These are phyloP conservation scores for Melanaphis sacchari DNA, from an alignment of 1,140 invertebrate species.

Conservation along the genomic window DNA sequence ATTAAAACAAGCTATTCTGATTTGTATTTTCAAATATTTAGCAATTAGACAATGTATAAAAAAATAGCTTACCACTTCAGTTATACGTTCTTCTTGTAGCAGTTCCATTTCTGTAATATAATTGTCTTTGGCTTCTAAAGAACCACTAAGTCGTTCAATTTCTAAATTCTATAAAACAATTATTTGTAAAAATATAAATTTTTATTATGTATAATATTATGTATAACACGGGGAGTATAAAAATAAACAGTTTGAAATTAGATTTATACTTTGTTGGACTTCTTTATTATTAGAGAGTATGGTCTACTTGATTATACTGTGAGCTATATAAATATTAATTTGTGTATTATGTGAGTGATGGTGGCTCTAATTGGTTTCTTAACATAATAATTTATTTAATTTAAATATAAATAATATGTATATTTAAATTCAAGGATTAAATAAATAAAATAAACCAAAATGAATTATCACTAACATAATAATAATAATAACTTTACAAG, in stretches of 20 bases:
- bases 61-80: not conserved
- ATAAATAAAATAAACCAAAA: too few relatives aligned
- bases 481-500: too few relatives aligned
- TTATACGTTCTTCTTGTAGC: not conserved
- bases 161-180: conserved; percentile 52
- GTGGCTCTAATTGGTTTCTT: too few relatives aligned
- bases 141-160: conserved; percentile 56
- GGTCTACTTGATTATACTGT: not conserved
- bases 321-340: too few relatives aligned
- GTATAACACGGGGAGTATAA: not conserved
- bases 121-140: conserved; percentile 42
- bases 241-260: not conserved
- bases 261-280: not conserved
- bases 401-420: too few relatives aligned
- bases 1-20: not conserved
- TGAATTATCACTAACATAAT: too few relatives aligned
- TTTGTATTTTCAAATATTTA: not conserved
- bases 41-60: not conserved
- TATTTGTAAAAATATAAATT: not conserved
- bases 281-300: not conserved
- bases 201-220: not conserved
- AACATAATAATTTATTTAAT: too few relatives aligned
- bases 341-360: too few relatives aligned
- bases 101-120: conserved; percentile 41
- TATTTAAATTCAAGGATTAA: too few relatives aligned